Conservation (phyloP, 1,140 invertebrate genomes). For the Cydia fagiglandana region DNA sequence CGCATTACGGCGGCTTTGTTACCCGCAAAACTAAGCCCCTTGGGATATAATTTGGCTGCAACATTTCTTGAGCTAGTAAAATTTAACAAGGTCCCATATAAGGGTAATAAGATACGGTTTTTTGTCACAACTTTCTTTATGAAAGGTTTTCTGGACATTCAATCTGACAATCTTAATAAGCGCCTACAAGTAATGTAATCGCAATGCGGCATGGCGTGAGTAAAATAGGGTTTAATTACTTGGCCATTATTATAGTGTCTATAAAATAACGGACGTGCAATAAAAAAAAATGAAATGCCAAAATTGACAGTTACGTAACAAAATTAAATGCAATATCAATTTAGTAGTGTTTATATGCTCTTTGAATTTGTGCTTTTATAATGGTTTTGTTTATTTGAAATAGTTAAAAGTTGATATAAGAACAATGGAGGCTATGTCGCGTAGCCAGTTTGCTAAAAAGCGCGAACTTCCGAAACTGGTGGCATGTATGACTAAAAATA, state of each 20-base stretch:
- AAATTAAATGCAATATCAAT: not conserved
- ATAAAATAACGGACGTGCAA: not conserved
- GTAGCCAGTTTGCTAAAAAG: conserved; percentile 40
- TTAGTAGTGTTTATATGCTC: too few species aligned
- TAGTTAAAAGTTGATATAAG: not conserved
- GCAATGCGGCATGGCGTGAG: not conserved
- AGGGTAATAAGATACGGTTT: conserved; percentile 16
- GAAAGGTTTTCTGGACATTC: not conserved
- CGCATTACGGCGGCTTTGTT: conserved; percentile 12
- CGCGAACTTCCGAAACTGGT: conserved; percentile 64
- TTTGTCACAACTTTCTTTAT: conserved; percentile 21
- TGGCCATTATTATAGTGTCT: not conserved
- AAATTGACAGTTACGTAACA: conserved; percentile 22
- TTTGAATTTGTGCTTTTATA: not conserved
- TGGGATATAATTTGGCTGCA: conserved; percentile 25
- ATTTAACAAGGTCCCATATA: conserved; percentile 26
- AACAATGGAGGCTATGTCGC: conserved; percentile 26
- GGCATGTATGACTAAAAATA: conserved; percentile 70
- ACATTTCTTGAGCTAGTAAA: conserved; percentile 20
- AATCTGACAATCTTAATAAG: not conserved
- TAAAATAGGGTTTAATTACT: not conserved
- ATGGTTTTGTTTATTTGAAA: not conserved
- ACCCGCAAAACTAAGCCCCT: conserved; percentile 25
- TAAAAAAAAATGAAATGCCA: not conserved
- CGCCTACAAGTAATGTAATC: not conserved